These are phyloP conservation scores for Syngnathus typhle DNA, from an alignment of 2,113 vertebrate species.

Conservation along the genomic window DNA sequence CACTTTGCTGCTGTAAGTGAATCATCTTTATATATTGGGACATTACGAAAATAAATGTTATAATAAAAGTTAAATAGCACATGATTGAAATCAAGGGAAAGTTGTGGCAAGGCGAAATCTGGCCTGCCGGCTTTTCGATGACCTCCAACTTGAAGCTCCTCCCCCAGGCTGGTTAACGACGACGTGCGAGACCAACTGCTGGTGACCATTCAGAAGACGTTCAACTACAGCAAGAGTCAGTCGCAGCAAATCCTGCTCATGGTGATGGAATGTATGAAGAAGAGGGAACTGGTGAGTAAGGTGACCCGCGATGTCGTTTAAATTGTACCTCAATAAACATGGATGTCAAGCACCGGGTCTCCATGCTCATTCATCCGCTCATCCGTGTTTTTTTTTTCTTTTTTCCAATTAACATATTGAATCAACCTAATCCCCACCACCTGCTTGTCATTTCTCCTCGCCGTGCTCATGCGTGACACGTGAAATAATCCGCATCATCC, in stretches of 20 bases:
- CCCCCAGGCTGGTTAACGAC: slow-evolving; percentile 80
- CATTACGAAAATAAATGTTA: too few species aligned
- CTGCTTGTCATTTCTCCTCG: slow-evolving; percentile 31
- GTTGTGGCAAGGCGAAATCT: neutral
- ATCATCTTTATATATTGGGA: too few species aligned
- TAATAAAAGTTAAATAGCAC: neutral
- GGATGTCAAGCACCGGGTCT: slow-evolving; percentile 40
- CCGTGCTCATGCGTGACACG: slow-evolving; percentile 22
- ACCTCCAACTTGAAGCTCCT: slow-evolving; percentile 3
- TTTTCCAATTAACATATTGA: slow-evolving; percentile 46
- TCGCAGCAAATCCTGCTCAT: slow-evolving; percentile 87
- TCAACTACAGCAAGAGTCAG: slow-evolving; percentile 88
- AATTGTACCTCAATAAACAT: slow-evolving; percentile 62
- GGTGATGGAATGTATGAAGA: slow-evolving; percentile 97
- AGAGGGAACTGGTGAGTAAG: slow-evolving; percentile 90
- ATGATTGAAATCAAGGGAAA: neutral
- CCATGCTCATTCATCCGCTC: slow-evolving; percentile 59
- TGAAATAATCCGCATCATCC: slow-evolving; percentile 25
- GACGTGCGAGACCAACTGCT: slow-evolving; percentile 89
- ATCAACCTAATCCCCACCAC: slow-evolving; percentile 52
- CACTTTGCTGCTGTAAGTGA: too few species aligned
- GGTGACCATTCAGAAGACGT: slow-evolving; percentile 97
- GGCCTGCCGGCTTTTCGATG: too few species aligned
- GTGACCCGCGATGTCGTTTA: neutral
- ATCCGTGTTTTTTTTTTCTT: slow-evolving; percentile 31